Conservation (phyloP, 2,888 invertebrate species). For the Hoplodrina ambigua region DNA sequence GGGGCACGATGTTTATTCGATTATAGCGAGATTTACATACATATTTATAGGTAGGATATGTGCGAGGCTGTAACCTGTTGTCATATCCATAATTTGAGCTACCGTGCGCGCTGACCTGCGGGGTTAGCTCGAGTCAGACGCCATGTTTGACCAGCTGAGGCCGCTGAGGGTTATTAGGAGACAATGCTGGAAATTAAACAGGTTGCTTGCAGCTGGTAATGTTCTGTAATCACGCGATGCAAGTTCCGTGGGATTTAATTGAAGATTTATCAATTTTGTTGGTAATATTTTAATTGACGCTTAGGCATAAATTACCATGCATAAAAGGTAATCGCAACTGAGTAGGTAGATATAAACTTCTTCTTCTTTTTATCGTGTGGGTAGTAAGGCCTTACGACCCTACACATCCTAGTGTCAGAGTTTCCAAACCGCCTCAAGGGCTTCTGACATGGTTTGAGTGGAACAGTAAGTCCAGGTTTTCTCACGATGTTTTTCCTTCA, state of each 20-base stretch:
- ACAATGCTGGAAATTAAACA: neutral
- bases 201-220: neutral
- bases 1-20: slow-evolving; percentile 79
- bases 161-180: slow-evolving; percentile 31
- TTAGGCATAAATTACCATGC: neutral
- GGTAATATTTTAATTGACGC: slow-evolving; percentile 2
- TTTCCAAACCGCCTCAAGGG: too few relatives aligned
- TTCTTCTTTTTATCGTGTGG: too few relatives aligned
- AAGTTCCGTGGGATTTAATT: neutral
- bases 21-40: slow-evolving; percentile 74
- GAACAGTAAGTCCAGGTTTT: too few relatives aligned
- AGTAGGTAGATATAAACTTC: neutral
- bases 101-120: slow-evolving; percentile 46
- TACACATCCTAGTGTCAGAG: too few relatives aligned
- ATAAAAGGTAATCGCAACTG: neutral
- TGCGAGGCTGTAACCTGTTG: slow-evolving; percentile 66
- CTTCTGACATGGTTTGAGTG: too few relatives aligned
- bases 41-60: slow-evolving; percentile 66
- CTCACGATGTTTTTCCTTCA: too few relatives aligned
- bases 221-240: slow-evolving; percentile 3
- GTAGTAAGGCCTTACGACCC: too few relatives aligned
- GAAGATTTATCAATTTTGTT: neutral
- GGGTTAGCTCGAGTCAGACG: slow-evolving; percentile 4
- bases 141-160: slow-evolving; percentile 36
- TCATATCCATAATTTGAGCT: slow-evolving; percentile 64